Evolutionary conservation across 2,797 vertebrate species (phyloP), one percentile per base, ranked within the genome.

Genomic region (Margarornis squamiger): DNA sequence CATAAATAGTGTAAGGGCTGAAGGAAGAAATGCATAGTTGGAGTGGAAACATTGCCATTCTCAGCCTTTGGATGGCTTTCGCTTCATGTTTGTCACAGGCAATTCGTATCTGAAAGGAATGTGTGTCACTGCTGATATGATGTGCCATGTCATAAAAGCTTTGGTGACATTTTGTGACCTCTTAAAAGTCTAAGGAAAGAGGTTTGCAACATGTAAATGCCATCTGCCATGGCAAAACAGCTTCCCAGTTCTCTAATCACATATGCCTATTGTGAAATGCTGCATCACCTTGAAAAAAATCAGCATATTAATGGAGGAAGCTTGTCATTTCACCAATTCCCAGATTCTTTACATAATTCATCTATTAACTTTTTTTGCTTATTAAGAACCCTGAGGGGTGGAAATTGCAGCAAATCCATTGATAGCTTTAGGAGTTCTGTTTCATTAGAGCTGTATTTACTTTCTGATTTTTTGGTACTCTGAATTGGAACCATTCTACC

Each of bases 161-260:
- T 86, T 80, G 71, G 74, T 96, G 94, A 87, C 90, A 93, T 96
- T 96, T 93, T 79, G n/a, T 81, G 86, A 96, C 87, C 92, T 85
- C 86, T 79, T 95, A 43, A 71, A 90, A 88, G 41, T 67, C 67
- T 63, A 86, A 61, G 0, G 2, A 70, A 86, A 88, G 80, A 65
- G 57, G 52, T 88, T 95, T 90, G 83, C 77, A 85, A 54, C 34
- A 27, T 36, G 34, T 65, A 67, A 93, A 91, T 97, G 80, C 74
- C 90, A 93, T 96, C 71, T 95, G 71, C 45, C 54, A 30, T 48
- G 29, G 74, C 57, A 85, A 54, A 93, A 61, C 84, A 93, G 45
- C 80, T 88, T 92, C 77, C 68, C 71, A 39, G 76, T 81, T 93
- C 80, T 84, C 52, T 90, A 51, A 81, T 88, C 65, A 30, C 65